Evolutionary conservation across 2,888 invertebrate genomes (phyloP).

Genomic region (Cactoblastis cactorum): DNA sequence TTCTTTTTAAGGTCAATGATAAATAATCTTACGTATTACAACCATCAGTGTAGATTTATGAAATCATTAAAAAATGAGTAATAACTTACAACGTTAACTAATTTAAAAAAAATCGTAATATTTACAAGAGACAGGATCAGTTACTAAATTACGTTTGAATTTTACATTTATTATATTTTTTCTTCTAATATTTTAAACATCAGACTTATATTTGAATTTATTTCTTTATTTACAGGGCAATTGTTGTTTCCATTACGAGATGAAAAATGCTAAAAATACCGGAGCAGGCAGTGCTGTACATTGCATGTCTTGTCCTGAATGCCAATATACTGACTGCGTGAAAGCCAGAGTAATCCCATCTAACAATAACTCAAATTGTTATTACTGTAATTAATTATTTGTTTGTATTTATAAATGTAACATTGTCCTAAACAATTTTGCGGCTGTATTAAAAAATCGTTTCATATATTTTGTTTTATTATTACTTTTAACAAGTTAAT

Average conservation of each 20-base stretch:
- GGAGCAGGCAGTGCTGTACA: neutral
- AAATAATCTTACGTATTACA: neutral
- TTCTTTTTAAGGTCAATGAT: neutral
- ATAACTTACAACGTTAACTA: no score
- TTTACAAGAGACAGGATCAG: no score
- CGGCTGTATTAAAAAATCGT: constrained; percentile 43
- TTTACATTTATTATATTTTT: no score
- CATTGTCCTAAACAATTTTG: constrained; percentile 39
- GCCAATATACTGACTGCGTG: constrained; percentile 38
- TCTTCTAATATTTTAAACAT: no score
- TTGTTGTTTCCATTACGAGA: constrained; percentile 57
- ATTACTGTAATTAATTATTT: constrained; percentile 27
- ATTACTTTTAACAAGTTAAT: constrained; percentile 17
- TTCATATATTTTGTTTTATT: constrained; percentile 22
- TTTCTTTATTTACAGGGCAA: constrained; percentile 44
- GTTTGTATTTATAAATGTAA: constrained; percentile 18
- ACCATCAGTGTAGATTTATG: no score
- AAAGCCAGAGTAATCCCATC: constrained; percentile 27
- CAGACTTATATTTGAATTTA: neutral
- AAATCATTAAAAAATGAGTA: no score
- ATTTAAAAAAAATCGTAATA: no score
- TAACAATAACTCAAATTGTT: constrained; percentile 30
- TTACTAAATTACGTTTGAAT: no score
- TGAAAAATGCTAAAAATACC: constrained; percentile 23
- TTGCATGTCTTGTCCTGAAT: constrained; percentile 28